Evolutionary conservation across 2,113 vertebrate species (phyloP).

Genomic region (Suncus etruscus): DNA sequence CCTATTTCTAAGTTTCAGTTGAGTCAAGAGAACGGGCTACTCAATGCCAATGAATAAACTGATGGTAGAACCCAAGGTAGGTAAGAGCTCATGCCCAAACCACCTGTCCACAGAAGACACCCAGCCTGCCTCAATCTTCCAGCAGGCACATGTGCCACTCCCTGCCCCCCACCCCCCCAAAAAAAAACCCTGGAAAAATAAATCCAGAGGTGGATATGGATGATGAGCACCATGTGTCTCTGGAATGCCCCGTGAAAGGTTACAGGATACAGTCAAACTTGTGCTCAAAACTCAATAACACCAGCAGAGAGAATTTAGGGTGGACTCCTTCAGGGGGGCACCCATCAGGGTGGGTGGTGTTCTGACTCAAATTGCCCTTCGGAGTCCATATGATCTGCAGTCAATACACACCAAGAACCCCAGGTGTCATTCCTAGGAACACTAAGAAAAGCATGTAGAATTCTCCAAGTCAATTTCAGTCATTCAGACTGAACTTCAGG

Average conservation of each 20-base stretch:
- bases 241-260: background rate
- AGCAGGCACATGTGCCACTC: background rate
- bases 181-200: background rate
- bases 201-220: rapidly evolving
- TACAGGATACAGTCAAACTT: background rate
- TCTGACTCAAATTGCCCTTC: constrained; percentile 39
- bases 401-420: background rate
- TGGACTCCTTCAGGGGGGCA: no score
- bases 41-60: background rate
- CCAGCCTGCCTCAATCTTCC: no score
- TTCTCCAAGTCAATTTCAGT: constrained; percentile 28
- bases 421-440: no score
- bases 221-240: background rate
- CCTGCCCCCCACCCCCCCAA: background rate
- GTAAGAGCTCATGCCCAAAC: background rate
- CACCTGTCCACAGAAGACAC: background rate
- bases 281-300: background rate
- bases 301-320: constrained; percentile 51
- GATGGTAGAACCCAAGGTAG: background rate
- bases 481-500: constrained; percentile 29
- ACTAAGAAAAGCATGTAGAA: background rate
- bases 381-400: constrained; percentile 30
- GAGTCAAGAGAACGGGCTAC: background rate
- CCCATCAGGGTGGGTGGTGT: no score
- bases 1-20: background rate